phyloP scores from a whole-genome alignment of 2,888 invertebrate species.

The Meiosimyza platycephala region DNA sequence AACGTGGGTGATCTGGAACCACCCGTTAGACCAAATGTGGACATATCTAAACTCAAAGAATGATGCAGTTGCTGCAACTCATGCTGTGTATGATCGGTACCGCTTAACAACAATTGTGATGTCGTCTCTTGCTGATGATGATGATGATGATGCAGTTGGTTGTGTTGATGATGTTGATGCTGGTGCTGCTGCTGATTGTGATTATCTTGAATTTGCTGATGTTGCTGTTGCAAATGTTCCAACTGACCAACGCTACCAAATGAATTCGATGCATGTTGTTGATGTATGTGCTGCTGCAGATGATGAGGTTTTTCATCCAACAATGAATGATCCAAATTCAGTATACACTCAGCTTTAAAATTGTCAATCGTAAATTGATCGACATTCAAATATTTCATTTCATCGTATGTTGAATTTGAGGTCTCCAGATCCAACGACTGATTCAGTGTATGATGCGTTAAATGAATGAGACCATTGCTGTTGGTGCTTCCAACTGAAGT shows the following conservation, averaged over 20 bases:
- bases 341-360: conserved; percentile 66
- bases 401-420: conserved; percentile 62
- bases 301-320: conserved; percentile 53
- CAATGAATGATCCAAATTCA: conserved; percentile 65
- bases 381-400: conserved; percentile 67
- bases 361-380: conserved; percentile 68
- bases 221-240: conserved; percentile 38
- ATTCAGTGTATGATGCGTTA: conserved; percentile 15
- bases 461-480: conserved; percentile 37
- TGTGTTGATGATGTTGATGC: conserved; percentile 26
- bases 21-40: conserved; percentile 51
- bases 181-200: conserved; percentile 27
- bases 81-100: conserved; percentile 34
- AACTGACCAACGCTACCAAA: conserved; percentile 11
- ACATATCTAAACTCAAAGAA: conserved; percentile 54
- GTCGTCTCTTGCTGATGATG: conserved; percentile 38
- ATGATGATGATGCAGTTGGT: conserved; percentile 38
- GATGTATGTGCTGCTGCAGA: conserved; percentile 29
- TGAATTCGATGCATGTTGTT: conserved; percentile 21
- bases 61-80: conserved; percentile 43
- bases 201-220: conserved; percentile 32
- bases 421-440: conserved; percentile 26
- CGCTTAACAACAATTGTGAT: conserved; percentile 23
- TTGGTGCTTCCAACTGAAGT: conserved; percentile 38
- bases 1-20: conserved; percentile 60